These are phyloP conservation scores for Lophotriccus pileatus DNA, from an alignment of 2,797 vertebrate genomes.

Conservation along the genomic window DNA sequence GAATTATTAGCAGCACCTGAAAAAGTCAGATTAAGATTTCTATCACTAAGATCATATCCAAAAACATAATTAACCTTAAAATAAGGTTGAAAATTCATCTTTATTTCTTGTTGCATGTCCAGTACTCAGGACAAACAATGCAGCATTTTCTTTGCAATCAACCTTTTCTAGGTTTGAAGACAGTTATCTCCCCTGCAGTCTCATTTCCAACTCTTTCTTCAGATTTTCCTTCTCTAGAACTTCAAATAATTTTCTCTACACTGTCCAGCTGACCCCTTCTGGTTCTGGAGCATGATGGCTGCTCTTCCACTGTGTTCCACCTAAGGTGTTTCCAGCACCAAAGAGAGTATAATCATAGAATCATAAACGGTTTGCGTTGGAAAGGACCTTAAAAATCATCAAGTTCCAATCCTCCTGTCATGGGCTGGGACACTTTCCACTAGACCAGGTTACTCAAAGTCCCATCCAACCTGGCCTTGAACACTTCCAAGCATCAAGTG, in stretches of 20 bases:
- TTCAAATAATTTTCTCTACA: background rate
- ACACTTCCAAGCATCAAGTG: background rate
- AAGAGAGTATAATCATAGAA: background rate
- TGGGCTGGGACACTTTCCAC: background rate
- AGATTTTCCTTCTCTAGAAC: background rate
- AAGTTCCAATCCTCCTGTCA: background rate
- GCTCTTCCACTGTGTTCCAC: background rate
- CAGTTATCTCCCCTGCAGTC: background rate
- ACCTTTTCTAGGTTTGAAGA: background rate
- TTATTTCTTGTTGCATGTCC: background rate
- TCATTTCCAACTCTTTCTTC: background rate
- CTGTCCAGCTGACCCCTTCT: background rate
- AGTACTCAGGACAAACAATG: background rate
- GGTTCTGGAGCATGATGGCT: background rate
- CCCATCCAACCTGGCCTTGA: background rate
- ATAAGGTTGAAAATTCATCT: background rate
- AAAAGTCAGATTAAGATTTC: background rate
- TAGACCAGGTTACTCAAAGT: background rate
- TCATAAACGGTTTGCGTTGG: background rate
- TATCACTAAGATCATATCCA: background rate
- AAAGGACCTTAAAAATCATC: background rate
- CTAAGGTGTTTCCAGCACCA: background rate
- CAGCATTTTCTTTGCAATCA: background rate
- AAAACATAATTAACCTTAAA: background rate
- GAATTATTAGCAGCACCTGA: background rate